phyloP scores from a whole-genome alignment of 2,797 vertebrate genomes.

The Taeniopygia guttata region DNA sequence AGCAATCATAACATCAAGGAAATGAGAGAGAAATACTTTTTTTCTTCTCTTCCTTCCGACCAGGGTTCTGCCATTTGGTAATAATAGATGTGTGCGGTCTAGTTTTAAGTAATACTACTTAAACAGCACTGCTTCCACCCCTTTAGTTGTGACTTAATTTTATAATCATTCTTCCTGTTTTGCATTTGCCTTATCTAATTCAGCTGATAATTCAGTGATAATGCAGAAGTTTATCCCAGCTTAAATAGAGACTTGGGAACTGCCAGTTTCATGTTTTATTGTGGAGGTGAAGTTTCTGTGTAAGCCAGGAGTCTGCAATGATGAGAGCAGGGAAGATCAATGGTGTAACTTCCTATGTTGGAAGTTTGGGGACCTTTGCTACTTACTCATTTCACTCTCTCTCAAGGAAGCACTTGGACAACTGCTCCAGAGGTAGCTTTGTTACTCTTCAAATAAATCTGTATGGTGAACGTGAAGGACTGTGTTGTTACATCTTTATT shows the following conservation, averaged over 20 bases:
- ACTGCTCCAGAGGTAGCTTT: not conserved
- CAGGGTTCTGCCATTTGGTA: not conserved
- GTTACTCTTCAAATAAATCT: not conserved
- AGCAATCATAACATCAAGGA: conserved; percentile 68
- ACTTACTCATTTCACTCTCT: not conserved
- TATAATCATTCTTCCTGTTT: not conserved
- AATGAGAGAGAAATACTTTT: conserved; percentile 31
- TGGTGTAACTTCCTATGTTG: not conserved
- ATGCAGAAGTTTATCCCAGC: not conserved
- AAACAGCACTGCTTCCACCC: not conserved
- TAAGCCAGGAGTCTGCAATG: not conserved
- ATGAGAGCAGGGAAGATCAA: not conserved
- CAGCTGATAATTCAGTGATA: not conserved
- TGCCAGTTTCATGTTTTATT: not conserved
- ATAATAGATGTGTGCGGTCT: not conserved
- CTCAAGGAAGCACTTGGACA: not conserved
- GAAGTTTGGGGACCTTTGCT: not conserved
- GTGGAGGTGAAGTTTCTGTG: not conserved
- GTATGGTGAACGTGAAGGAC: not conserved
- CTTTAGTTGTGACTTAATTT: not conserved
- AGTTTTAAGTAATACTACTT: not conserved
- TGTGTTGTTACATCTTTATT: not conserved
- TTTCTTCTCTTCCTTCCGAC: not conserved
- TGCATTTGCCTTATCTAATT: not conserved
- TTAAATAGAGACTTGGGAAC: not conserved